phyloP scores from a whole-genome alignment of 1,140 invertebrate species.

The Drosophila virilis region DNA sequence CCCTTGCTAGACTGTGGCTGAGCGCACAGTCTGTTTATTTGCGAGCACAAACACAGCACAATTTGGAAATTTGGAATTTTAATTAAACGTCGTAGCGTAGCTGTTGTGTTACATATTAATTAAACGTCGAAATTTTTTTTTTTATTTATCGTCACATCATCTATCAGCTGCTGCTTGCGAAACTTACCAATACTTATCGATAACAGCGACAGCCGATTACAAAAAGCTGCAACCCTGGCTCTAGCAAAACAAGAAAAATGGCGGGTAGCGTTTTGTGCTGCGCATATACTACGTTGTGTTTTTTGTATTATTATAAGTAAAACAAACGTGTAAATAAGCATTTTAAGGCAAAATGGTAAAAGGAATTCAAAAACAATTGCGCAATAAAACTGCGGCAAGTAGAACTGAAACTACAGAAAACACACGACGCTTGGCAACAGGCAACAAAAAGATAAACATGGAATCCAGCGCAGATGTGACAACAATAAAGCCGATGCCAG shows the following conservation, averaged over 20 bases:
- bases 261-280: slow-evolving; percentile 16
- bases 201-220: slow-evolving; percentile 6
- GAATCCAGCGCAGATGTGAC: too few relatives aligned
- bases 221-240: slow-evolving; percentile 10
- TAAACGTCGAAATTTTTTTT: slow-evolving; percentile 48
- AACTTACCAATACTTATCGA: slow-evolving; percentile 37
- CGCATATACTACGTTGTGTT: slow-evolving; percentile 10
- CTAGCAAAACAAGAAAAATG: slow-evolving; percentile 18
- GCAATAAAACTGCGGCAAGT: too few relatives aligned
- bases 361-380: not conserved
- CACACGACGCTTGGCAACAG: not conserved
- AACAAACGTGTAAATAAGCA: not conserved
- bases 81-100: slow-evolving; percentile 40
- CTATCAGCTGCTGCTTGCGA: slow-evolving; percentile 48
- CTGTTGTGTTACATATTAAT: slow-evolving; percentile 57
- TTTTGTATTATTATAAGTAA: slow-evolving; percentile 20
- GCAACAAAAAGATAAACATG: not conserved
- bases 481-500: not conserved
- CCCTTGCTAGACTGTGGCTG: slow-evolving; percentile 36
- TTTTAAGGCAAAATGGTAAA: slow-evolving; percentile 42
- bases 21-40: slow-evolving; percentile 35
- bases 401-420: not conserved
- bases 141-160: slow-evolving; percentile 53
- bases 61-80: slow-evolving; percentile 58
- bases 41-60: slow-evolving; percentile 42